Conservation (phyloP, 2,888 invertebrate species). For the Lasioglossum leucozonium region DNA sequence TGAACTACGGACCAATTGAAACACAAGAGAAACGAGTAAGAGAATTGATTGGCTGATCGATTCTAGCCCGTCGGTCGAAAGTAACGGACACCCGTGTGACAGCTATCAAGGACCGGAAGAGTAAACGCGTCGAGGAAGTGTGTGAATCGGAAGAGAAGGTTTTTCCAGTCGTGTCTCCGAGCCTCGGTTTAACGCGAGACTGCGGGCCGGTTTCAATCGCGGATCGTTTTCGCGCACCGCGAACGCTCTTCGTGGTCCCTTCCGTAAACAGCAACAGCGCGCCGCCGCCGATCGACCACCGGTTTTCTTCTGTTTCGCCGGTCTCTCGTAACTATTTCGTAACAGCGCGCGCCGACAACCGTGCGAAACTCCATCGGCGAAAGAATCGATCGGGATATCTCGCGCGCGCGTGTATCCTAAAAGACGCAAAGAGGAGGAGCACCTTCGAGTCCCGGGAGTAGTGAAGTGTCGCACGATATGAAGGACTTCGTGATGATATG, state of each 20-base stretch:
- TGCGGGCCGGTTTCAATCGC: not conserved
- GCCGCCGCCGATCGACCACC: not conserved
- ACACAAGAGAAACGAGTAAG: too few relatives aligned
- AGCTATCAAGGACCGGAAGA: not conserved
- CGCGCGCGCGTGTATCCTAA: too few relatives aligned
- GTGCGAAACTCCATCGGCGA: slow-evolving; percentile 10
- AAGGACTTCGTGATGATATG: slow-evolving; percentile 88
- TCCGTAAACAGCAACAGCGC: not conserved
- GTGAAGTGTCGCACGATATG: slow-evolving; percentile 83
- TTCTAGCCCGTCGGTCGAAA: not conserved
- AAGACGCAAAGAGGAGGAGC: too few relatives aligned
- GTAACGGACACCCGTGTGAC: not conserved
- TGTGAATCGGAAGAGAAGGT: not conserved
- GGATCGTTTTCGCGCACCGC: not conserved
- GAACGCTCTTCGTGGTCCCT: not conserved
- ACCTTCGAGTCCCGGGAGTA: not conserved
- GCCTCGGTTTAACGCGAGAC: not conserved
- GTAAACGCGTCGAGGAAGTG: not conserved
- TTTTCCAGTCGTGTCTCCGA: not conserved
- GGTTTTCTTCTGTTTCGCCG: not conserved
- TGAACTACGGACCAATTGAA: not conserved
- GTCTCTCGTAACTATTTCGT: slow-evolving; percentile 19
- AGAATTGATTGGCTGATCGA: too few relatives aligned
- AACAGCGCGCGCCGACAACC: not conserved
- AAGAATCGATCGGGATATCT: not conserved